A percentile compares a stretch with the other conserved stretches of the same genome.
Conservation (phyloP, 2,888 invertebrate genomes). For the Drosophila sordidula region DNA sequence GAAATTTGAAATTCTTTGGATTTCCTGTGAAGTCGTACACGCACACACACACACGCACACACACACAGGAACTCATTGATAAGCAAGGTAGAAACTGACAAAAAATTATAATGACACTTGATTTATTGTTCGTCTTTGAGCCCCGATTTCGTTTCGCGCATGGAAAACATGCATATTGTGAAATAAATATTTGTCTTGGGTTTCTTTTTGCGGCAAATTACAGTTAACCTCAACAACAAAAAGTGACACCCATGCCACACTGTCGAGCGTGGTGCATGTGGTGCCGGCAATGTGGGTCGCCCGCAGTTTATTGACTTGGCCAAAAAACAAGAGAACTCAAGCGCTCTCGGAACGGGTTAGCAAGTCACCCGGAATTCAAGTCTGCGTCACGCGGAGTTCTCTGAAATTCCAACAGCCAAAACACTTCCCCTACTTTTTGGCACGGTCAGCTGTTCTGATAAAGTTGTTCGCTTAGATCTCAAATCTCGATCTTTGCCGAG, state of each 20-base stretch:
- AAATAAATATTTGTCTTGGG: constrained; percentile 48
- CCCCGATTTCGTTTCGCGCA: neutral
- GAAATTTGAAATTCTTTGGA: constrained; percentile 49
- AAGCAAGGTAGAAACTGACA: constrained; percentile 15
- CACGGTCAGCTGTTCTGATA: constrained; percentile 41
- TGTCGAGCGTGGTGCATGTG: constrained; percentile 17
- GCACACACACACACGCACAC: neutral
- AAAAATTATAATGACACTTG: constrained; percentile 48
- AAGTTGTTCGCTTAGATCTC: constrained; percentile 2
- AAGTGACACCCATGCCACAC: constrained; percentile 44
- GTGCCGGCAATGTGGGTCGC: constrained; percentile 70
- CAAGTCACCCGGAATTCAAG: constrained; percentile 53
- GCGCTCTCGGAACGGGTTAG: constrained; percentile 60
- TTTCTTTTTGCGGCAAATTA: constrained; percentile 52
- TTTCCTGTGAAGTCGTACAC: constrained; percentile 52
- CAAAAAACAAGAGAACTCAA: constrained; percentile 35
- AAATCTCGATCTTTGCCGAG: neutral
- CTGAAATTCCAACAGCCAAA: constrained; percentile 33
- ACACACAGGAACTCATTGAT: constrained; percentile 30
- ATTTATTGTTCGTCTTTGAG: constrained; percentile 50
- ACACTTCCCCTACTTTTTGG: neutral
- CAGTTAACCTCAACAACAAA: constrained; percentile 54
- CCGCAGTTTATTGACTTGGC: constrained; percentile 64
- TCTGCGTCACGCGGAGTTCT: constrained; percentile 53
- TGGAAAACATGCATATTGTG: constrained; percentile 13